Evolutionary conservation across 2,113 vertebrate species (phyloP).

Genomic region (Heteronetta atricapilla): DNA sequence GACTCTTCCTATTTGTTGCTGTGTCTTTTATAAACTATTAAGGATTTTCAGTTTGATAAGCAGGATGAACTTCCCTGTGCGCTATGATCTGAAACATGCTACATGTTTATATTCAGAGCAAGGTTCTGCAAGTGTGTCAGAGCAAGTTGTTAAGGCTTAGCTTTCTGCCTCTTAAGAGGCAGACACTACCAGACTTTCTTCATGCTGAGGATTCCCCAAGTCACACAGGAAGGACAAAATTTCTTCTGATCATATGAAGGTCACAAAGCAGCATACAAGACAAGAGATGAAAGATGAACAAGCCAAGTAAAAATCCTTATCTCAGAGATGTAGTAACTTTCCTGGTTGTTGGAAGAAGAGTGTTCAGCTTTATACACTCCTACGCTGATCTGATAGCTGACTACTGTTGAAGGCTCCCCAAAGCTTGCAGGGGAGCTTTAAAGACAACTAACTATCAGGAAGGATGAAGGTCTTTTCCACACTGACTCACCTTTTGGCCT

Average conservation of each 20-base stretch:
- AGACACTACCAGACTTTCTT: background rate
- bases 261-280: background rate
- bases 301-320: background rate
- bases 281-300: background rate
- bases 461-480: background rate
- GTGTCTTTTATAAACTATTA: background rate
- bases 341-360: background rate
- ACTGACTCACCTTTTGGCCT: background rate
- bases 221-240: background rate
- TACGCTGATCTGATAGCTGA: background rate
- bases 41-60: background rate
- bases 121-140: background rate
- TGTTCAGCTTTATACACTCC: background rate
- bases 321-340: background rate
- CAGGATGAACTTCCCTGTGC: accelerated
- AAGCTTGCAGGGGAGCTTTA: background rate
- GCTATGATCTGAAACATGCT: background rate
- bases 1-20: background rate
- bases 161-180: background rate
- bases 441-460: background rate
- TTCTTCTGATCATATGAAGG: background rate
- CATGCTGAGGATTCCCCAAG: background rate
- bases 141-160: background rate
- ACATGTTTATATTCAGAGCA: background rate
- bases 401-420: background rate